Conservation (phyloP, 2,888 invertebrate genomes). For the Coleophora flavipennella region DNA sequence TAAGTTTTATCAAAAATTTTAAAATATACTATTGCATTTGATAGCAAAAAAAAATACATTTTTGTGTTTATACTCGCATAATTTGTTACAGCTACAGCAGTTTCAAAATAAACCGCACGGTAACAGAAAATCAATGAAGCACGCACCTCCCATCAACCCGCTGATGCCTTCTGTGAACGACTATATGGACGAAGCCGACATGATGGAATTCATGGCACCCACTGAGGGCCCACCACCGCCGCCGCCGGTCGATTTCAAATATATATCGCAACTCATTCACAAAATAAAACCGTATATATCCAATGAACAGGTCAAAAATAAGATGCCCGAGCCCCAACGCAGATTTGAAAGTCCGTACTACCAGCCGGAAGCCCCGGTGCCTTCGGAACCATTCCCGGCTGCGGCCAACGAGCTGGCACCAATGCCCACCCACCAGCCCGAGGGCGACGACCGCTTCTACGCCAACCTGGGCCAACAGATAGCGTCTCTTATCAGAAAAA, state of each 20-base stretch:
- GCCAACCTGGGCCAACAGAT: conserved; percentile 53
- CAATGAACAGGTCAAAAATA: neutral
- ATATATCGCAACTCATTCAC: conserved; percentile 53
- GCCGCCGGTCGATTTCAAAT: conserved; percentile 42
- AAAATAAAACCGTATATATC: conserved; percentile 32
- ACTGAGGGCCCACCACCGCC: too few species aligned
- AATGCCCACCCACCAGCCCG: neutral
- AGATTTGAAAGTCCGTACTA: conserved; percentile 18
- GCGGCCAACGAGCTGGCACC: conserved; percentile 9
- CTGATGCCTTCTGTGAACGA: too few species aligned
- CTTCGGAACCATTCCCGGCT: conserved; percentile 8
- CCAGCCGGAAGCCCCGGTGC: conserved; percentile 2
- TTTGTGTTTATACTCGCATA: too few species aligned
- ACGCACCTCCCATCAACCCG: too few species aligned
- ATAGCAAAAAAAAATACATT: too few species aligned
- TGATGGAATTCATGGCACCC: too few species aligned
- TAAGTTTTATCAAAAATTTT: conserved; percentile 15
- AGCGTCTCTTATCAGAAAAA: conserved; percentile 46
- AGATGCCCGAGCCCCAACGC: conserved; percentile 12
- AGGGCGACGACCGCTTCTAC: conserved; percentile 38
- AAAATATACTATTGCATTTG: too few species aligned
- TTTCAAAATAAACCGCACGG: conserved; percentile 22
- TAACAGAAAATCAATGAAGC: too few species aligned
- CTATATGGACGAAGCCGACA: too few species aligned
- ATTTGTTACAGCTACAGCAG: conserved; percentile 3